A percentile compares a stretch with the other conserved stretches of the same genome.
Evolutionary conservation across 2,113 vertebrate genomes (phyloP).

Genomic region (Nothocercus julius): DNA sequence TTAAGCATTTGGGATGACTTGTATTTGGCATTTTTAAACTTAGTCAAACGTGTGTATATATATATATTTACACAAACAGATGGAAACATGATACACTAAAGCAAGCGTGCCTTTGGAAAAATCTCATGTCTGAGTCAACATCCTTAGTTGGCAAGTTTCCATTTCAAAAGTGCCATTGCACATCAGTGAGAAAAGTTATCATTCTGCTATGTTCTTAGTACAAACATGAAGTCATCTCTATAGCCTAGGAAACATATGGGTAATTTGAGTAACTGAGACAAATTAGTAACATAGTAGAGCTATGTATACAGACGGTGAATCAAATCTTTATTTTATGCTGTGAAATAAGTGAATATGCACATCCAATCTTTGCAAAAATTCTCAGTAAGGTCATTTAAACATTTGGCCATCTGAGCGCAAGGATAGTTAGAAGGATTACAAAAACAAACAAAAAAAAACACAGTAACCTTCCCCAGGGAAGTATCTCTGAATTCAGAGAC

Average conservation of each 20-base stretch:
- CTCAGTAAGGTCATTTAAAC: background rate
- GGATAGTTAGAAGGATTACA: background rate
- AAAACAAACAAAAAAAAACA: background rate
- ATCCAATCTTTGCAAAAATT: background rate
- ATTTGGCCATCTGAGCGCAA: background rate
- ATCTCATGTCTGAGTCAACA: conserved; percentile 50
- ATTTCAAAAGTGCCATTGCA: conserved; percentile 9
- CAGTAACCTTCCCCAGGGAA: background rate
- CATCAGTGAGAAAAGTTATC: conserved; percentile 46
- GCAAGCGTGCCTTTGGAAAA: conserved; percentile 29
- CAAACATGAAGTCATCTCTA: background rate
- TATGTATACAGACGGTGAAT: conserved; percentile 8
- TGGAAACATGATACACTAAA: conserved; percentile 56
- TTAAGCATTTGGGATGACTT: conserved; percentile 5
- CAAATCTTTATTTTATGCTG: background rate
- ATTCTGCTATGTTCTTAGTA: background rate
- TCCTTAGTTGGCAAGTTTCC: background rate
- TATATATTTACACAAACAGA: background rate
- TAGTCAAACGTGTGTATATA: background rate
- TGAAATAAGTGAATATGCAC: background rate
- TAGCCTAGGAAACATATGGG: conserved; percentile 15
- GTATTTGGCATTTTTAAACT: conserved; percentile 35
- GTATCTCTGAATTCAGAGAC: background rate
- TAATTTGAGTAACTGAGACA: conserved; percentile 46
- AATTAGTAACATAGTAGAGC: background rate